Evolutionary conservation across 2,888 invertebrate species (phyloP).

Genomic region (Pelosia muscerda): DNA sequence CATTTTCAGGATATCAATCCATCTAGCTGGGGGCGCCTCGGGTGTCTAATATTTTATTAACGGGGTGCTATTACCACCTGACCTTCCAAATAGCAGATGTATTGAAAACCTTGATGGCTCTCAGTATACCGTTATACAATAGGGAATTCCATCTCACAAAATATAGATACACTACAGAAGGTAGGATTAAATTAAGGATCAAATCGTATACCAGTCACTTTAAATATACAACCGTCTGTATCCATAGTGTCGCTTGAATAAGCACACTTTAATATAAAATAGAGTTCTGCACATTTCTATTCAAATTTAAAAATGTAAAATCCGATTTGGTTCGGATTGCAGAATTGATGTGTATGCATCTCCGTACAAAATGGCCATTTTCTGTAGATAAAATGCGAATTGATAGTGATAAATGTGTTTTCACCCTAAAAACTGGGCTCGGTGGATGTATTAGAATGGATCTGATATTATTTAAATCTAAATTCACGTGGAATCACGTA

Average conservation of each 20-base stretch:
- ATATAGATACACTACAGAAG: too few relatives aligned
- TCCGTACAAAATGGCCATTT: neutral
- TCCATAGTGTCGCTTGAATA: neutral
- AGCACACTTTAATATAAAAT: neutral
- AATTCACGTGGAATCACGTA: neutral
- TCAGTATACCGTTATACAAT: too few relatives aligned
- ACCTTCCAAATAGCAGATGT: too few relatives aligned
- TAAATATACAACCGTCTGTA: neutral
- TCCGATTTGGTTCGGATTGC: neutral
- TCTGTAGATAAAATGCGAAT: slow-evolving; percentile 9
- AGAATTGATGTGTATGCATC: slow-evolving; percentile 5
- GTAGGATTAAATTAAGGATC: too few relatives aligned
- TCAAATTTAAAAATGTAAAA: neutral
- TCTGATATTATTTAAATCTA: neutral
- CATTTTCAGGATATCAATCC: too few relatives aligned
- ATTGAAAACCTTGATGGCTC: too few relatives aligned
- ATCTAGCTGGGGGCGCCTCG: too few relatives aligned
- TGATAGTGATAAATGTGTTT: slow-evolving; percentile 1
- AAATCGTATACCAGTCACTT: too few relatives aligned
- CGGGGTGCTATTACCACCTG: too few relatives aligned
- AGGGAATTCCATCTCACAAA: too few relatives aligned
- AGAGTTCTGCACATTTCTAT: neutral
- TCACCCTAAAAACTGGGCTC: neutral
- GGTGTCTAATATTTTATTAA: too few relatives aligned
- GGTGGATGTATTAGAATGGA: neutral